Base-by-base conservation (phyloP, 2,113 vertebrate species). In the Triplophysa rosa region DNA sequence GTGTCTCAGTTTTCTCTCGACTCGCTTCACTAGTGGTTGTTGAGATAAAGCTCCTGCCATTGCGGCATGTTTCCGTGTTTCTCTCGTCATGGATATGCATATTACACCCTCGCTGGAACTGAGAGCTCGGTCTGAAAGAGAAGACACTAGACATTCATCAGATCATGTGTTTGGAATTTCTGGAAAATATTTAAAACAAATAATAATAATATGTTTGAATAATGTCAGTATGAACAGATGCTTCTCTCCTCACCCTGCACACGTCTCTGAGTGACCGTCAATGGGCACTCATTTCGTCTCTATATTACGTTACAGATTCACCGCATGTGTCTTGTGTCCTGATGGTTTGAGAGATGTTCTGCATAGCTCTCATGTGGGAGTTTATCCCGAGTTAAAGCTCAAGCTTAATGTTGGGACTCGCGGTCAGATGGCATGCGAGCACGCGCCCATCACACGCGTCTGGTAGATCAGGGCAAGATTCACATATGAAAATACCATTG, bases 11-110 rank as follows among this genome's bases (percentile, higher is more conserved):
- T 73, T 64, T 79, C 37, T 79, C 63, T 81, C 47, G 74, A 33
- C 67, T 77, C 45, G 19, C 17, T 62, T 70, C 72, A 40, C 42
- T 58, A 26, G 67, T 68, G 37, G 14, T 77, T 80, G 63, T 82
- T 67, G 70, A 82, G 80, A 85, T 82, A 80, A 80, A 80, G 80
- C 67, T 78, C 69, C 54, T 71, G 80, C 67, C 74, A 63, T 82
- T 69, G 68, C 67, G 54, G 64, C 78, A 73, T 67, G 74, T 82
- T 75, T 76, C 65, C 70, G 42, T 67, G 64, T 52, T 80, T 80
- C 59, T 78, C 65, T 65, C 23, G 29, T 47, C 54, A 37, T 47
- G 64, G 42, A 42, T 84, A 56, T 82, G 79, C 73, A 74, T 52
- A 73, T 85, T 82, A 85, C 73, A 82, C 72, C 80, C 63, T 62